phyloP scores from a whole-genome alignment of 2,113 vertebrate species.

The Chrysochloris asiatica region DNA sequence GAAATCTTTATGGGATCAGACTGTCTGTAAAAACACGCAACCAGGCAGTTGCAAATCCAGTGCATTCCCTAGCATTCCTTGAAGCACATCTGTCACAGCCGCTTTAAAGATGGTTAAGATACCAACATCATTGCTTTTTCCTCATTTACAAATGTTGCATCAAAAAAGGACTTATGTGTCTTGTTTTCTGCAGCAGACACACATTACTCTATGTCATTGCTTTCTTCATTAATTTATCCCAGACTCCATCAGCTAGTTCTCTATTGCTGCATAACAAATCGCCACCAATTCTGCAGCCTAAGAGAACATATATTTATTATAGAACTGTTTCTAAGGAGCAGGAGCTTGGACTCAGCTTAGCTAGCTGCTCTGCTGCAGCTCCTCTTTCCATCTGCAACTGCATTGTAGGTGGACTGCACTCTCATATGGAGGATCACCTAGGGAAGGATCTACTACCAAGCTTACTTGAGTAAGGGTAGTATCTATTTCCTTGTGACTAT shows the following conservation, averaged over 20 bases:
- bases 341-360: too few species aligned
- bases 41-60: not conserved
- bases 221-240: not conserved
- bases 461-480: not conserved
- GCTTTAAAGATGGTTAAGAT: conserved; percentile 12
- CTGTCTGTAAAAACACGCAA: not conserved
- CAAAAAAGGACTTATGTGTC: not conserved
- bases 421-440: not conserved
- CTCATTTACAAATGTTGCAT: not conserved
- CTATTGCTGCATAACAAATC: not conserved
- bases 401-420: not conserved
- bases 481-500: not conserved
- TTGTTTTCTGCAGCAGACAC: not conserved
- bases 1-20: too few species aligned
- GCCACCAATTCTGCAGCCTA: not conserved
- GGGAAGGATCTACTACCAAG: not conserved
- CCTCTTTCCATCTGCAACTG: not conserved
- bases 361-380: not conserved
- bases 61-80: not conserved
- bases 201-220: not conserved
- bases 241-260: not conserved
- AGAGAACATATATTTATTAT: not conserved
- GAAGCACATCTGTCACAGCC: not conserved
- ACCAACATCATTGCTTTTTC: not conserved
- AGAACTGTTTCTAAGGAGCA: not conserved